phyloP scores from a whole-genome alignment of 2,113 vertebrate species.

The Herpetotheres cachinnans region DNA sequence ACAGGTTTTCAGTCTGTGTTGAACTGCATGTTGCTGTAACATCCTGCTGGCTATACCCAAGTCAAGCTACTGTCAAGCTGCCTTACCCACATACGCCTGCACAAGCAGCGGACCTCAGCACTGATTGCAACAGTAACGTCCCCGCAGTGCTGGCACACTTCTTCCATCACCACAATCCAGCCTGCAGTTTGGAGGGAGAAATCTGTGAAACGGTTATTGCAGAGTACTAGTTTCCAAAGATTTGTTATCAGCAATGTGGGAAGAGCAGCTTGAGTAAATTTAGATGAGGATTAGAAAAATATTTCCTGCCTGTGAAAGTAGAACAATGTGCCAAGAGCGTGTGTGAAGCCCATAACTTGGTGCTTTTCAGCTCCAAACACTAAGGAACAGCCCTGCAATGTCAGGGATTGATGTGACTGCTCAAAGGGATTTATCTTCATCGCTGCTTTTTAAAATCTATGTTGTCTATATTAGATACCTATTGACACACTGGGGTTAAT shows the following conservation, averaged over 20 bases:
- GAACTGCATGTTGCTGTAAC: not conserved
- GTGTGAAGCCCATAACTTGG: not conserved
- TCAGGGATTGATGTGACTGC: not conserved
- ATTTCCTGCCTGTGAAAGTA: not conserved
- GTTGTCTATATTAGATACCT: not conserved
- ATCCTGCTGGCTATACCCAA: not conserved
- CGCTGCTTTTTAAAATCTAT: not conserved
- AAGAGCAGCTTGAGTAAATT: not conserved
- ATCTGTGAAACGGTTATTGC: not conserved
- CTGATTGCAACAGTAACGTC: not conserved
- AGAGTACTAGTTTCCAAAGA: not conserved
- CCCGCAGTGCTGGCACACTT: not conserved
- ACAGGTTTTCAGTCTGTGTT: not conserved
- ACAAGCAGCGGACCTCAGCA: not conserved
- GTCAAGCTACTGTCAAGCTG: not conserved
- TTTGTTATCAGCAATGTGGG: not conserved
- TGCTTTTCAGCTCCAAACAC: not conserved
- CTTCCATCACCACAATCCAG: not conserved
- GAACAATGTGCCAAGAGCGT: not conserved
- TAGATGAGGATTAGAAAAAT: conserved; percentile 4
- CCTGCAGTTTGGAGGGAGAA: not conserved
- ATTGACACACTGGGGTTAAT: fast-evolving
- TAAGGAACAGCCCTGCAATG: not conserved
- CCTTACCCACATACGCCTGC: not conserved
- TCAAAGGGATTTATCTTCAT: not conserved